phyloP scores from a whole-genome alignment of 2,888 invertebrate species.

The Plagiodera versicolora region DNA sequence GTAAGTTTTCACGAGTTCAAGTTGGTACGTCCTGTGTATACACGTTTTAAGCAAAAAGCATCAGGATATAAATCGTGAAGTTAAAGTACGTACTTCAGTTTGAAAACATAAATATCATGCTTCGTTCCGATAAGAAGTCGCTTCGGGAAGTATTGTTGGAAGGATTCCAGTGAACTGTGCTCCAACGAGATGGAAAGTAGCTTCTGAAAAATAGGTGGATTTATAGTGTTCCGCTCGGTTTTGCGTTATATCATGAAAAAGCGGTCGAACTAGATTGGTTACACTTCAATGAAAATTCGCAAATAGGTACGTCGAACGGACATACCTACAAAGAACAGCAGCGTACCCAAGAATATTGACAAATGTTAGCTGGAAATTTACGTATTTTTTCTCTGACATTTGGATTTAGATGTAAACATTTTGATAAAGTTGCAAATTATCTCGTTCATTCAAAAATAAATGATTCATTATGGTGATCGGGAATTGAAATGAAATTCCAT shows the following conservation, averaged over 20 bases:
- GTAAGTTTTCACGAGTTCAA: too few species aligned
- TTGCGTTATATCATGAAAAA: constrained; percentile 20
- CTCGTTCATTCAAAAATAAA: too few species aligned
- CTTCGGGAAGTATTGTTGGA: constrained; percentile 21
- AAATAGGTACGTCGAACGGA: neutral
- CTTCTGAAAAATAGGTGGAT: constrained; percentile 14
- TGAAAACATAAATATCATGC: constrained; percentile 22
- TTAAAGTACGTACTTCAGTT: constrained; percentile 18
- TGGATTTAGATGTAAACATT: too few species aligned
- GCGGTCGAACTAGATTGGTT: constrained; percentile 25
- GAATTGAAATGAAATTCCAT: too few species aligned
- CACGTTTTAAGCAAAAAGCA: constrained; percentile 14
- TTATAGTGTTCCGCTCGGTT: constrained; percentile 8
- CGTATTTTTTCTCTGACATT: too few species aligned
- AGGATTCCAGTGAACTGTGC: constrained; percentile 21
- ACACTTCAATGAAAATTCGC: constrained; percentile 24
- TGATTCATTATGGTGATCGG: too few species aligned
- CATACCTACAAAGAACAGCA: neutral
- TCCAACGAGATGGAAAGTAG: constrained; percentile 17
- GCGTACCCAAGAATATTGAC: neutral
- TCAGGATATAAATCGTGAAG: constrained; percentile 25
- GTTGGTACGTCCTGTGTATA: neutral
- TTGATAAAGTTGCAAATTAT: too few species aligned
- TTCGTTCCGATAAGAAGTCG: constrained; percentile 22
- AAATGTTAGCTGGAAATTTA: too few species aligned